phyloP scores from a whole-genome alignment of 1,140 invertebrate genomes.

The Pogonomyrmex barbatus region DNA sequence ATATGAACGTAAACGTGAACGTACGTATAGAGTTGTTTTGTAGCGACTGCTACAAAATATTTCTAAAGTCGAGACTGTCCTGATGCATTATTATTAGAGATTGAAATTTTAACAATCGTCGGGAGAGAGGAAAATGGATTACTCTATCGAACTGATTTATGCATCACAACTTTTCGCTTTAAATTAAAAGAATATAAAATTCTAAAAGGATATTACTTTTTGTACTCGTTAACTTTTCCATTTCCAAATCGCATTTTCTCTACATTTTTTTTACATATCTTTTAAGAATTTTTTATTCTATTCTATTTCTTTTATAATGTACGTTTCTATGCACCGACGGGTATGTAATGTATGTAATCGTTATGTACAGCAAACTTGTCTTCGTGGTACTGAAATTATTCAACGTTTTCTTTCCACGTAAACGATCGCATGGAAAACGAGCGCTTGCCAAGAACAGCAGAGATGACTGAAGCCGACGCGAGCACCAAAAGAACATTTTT shows the following conservation, averaged over 20 bases:
- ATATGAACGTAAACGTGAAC: neutral
- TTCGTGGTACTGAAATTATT: conserved; percentile 68
- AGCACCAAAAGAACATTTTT: conserved; percentile 53
- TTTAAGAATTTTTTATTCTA: neutral
- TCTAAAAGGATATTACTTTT: neutral
- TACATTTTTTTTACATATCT: neutral
- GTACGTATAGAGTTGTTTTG: neutral
- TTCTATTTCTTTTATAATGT: neutral
- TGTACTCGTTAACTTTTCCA: neutral
- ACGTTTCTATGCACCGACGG: neutral
- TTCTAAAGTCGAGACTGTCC: neutral
- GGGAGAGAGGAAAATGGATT: neutral
- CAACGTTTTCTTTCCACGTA: conserved; percentile 65
- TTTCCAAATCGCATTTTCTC: neutral
- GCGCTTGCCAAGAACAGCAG: neutral
- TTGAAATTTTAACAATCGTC: neutral
- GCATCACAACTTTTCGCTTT: neutral
- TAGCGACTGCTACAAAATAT: conserved; percentile 9
- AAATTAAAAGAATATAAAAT: neutral
- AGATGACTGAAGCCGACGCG: neutral
- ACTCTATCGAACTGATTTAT: neutral
- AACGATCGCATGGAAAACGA: conserved; percentile 14
- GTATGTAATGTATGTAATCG: neutral
- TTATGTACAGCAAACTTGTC: neutral
- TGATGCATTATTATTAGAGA: neutral